Evolutionary conservation across 92 coral and sea anemone genomes (phyloP), one percentile per base, ranked within the genome.

Genomic region (Actinostola sp.): DNA sequence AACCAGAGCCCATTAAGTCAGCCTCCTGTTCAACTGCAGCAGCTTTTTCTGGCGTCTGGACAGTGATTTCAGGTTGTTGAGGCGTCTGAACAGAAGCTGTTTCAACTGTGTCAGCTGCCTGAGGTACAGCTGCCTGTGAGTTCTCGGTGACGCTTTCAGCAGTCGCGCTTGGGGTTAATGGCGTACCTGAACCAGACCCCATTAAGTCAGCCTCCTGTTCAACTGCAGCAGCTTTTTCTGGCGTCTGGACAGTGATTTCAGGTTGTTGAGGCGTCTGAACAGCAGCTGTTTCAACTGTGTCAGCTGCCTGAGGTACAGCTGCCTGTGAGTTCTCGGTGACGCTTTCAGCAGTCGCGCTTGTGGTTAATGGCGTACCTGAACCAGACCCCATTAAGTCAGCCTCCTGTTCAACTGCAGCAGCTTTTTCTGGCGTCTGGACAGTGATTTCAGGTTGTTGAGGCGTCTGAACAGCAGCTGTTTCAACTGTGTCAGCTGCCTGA

Each of bases 1-100:
- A 89, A 17, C 88, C 94, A 53, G 88, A 78, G 1, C 75, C 83
- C 58, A 79, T 58, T n/a, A 66, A 64, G 19, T 76, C 87, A 15
- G 62, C 84, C 61, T 46, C 72, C 27, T 75, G 66, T 8, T 39
- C 19, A 3, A 41, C 45, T 19, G 59, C 54, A 0, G 42, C 74
- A 32, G 66, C 39, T 56, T 68, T 33, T 1, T 68, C 61, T 6
- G 63, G 63, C 23, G 46, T 38, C 12, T 52, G 34, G 20, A 42
- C 62, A 19, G 74, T 68, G 1, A 56, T 30, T 12, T 32, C 54
- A 17, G 56, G 42, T 57, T 56, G 34, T 56, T 56, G 39, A 12
- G 50, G 56, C 56, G 27, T 30, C 10, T 44, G n/a, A 25, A 46
- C 35, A 31, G 49, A 19, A 5, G 51, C 68, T 39, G 68, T 25